Conservation (phyloP, 2,888 invertebrate genomes). For the Lepas anatifera region DNA sequence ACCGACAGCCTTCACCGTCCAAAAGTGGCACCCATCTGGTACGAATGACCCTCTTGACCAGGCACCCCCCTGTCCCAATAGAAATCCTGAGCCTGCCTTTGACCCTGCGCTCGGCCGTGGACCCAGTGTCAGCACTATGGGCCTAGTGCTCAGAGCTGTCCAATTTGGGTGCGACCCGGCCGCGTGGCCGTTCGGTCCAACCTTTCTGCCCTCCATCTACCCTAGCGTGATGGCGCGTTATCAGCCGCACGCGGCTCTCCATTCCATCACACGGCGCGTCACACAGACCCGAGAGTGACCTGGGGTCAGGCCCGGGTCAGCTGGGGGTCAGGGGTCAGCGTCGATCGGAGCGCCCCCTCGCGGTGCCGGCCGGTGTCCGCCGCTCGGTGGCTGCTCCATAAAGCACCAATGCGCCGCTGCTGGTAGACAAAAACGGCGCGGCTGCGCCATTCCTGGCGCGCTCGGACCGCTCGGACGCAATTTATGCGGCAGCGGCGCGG, state of each 20-base stretch:
- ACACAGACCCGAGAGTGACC: too few species aligned
- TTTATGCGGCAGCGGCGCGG: slow-evolving; percentile 10
- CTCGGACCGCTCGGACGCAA: slow-evolving; percentile 7
- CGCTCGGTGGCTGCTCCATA: not conserved
- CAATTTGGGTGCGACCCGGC: too few species aligned
- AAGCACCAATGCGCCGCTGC: slow-evolving; percentile 1
- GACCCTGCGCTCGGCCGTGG: too few species aligned
- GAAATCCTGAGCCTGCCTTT: too few species aligned
- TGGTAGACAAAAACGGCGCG: not conserved
- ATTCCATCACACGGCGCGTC: not conserved
- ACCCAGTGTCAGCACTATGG: too few species aligned
- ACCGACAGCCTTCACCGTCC: too few species aligned
- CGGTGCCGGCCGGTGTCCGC: not conserved
- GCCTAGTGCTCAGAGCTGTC: too few species aligned
- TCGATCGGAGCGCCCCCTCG: not conserved
- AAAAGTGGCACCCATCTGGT: too few species aligned
- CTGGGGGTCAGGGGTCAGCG: not conserved
- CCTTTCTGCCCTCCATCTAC: not conserved
- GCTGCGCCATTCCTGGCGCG: slow-evolving; percentile 7
- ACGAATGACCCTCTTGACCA: too few species aligned
- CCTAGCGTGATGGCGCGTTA: not conserved
- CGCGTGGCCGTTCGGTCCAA: too few species aligned
- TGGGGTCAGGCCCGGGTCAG: not conserved
- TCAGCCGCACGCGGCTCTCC: not conserved
- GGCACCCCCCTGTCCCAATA: too few species aligned